These are phyloP conservation scores for Redunca redunca DNA, from an alignment of 2,113 vertebrate genomes.

Conservation along the genomic window DNA sequence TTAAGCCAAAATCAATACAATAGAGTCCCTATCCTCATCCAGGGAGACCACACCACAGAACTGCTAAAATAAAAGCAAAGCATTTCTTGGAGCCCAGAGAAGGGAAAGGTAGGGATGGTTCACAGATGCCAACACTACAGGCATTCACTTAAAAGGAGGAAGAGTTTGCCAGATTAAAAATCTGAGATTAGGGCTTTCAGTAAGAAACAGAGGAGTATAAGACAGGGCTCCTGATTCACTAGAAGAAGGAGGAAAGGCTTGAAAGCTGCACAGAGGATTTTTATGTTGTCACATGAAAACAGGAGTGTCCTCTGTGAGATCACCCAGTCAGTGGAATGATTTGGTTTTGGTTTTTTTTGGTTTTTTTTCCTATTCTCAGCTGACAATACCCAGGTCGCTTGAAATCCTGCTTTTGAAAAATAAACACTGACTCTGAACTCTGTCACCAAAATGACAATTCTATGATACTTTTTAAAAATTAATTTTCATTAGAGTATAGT, in stretches of 20 bases:
- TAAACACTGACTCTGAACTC: neutral
- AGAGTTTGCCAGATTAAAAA: neutral
- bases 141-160: neutral
- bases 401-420: neutral
- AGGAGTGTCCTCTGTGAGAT: rapidly evolving
- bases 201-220: neutral
- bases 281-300: neutral
- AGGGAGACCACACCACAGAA: neutral
- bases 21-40: neutral
- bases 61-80: too few relatives aligned
- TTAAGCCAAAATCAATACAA: neutral
- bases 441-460: neutral
- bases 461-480: neutral
- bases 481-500: neutral
- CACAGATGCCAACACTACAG: neutral
- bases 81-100: too few relatives aligned
- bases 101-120: neutral
- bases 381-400: neutral
- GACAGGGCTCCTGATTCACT: neutral
- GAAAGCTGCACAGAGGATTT: too few relatives aligned
- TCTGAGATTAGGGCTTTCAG: neutral
- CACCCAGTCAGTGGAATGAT: neutral
- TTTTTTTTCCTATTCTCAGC: neutral
- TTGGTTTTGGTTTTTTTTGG: neutral
- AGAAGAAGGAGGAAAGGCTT: neutral